Base-by-base conservation (phyloP, 1,140 invertebrate genomes). In the Diplogasteroides magnus region DNA sequence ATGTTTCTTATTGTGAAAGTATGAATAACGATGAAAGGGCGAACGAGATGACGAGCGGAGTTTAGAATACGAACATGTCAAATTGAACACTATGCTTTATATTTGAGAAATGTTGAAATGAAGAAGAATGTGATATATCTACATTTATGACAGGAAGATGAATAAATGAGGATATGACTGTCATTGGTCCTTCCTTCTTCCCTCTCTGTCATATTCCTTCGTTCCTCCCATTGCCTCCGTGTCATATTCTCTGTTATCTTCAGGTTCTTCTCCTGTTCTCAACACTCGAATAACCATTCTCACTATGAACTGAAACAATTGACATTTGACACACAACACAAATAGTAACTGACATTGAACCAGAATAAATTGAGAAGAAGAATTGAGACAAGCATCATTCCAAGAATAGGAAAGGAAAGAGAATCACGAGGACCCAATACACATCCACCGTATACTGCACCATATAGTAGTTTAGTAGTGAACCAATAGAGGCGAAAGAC, bases 331-430 rank as follows among this genome's bases (percentile, higher is more conserved):
- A 6, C 19, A 48, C 6, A 11, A 48, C 6, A 11, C 6, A 19
- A 48, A 48, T 11, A 48, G 37, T 48, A 65, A 76, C 78, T 74
- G 73, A 85, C 84, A 74, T 80, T 74, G 77, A 85, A 85, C 84
- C 84, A 85, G 73, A 85, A 85, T 60, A 85, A 68, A 73, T 85
- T 83, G 67, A 85, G 77, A 14, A 70, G 28, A n/a, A 82, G 77
- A 13, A 85, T 72, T 28, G 83, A 69, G 71, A 80, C 78, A 2
- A 86, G 70, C 64, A 85, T 74, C 63, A 69, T 68, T 31, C 83
- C 85, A 66, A 86, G 79, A 28, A 82, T 72, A 11, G 78, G 67
- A 68, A 77, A 77, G 72, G 84, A 83, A 6, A 79, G 79, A 23
- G 78, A 70, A 31, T 76, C 58, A 14, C 76, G 64, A 11, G 76